These are phyloP conservation scores for Homarus gammarus DNA, from an alignment of 2,888 invertebrate species.

Conservation along the genomic window DNA sequence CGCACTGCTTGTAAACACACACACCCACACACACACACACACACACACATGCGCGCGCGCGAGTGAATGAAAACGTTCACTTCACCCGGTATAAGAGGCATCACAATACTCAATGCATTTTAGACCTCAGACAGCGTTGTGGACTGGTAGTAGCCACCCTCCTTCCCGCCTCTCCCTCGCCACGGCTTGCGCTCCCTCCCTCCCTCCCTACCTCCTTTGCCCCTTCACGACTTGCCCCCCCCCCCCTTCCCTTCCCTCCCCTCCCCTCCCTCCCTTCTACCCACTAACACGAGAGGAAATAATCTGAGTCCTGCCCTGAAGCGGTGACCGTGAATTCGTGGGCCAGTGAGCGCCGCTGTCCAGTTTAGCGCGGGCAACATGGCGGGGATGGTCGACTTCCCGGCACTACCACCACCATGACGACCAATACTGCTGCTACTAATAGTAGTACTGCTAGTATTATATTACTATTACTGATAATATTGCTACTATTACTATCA, in stretches of 20 bases:
- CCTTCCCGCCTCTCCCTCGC: too few species aligned
- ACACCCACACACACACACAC: too few species aligned
- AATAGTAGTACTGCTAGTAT: too few species aligned
- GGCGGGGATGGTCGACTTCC: not conserved
- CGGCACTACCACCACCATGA: too few species aligned
- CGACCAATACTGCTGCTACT: not conserved
- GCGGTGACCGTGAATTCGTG: constrained; percentile 21
- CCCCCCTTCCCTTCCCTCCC: not conserved
- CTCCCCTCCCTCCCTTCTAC: not conserved
- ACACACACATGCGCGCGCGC: too few species aligned
- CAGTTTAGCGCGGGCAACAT: not conserved
- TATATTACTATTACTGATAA: too few species aligned
- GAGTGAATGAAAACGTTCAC: too few species aligned
- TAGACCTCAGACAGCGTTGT: too few species aligned
- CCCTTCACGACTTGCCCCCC: not conserved
- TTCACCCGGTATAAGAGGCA: too few species aligned
- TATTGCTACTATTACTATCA: too few species aligned
- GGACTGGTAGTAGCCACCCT: not conserved
- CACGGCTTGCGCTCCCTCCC: not conserved
- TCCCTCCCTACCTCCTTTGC: not conserved
- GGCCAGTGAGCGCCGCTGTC: not conserved
- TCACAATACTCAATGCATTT: too few species aligned
- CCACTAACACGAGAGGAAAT: not conserved
- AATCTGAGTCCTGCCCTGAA: not conserved
- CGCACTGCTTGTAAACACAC: too few species aligned